Evolutionary conservation across 2,113 vertebrate genomes (phyloP).

Genomic region (Mus spicilegus): DNA sequence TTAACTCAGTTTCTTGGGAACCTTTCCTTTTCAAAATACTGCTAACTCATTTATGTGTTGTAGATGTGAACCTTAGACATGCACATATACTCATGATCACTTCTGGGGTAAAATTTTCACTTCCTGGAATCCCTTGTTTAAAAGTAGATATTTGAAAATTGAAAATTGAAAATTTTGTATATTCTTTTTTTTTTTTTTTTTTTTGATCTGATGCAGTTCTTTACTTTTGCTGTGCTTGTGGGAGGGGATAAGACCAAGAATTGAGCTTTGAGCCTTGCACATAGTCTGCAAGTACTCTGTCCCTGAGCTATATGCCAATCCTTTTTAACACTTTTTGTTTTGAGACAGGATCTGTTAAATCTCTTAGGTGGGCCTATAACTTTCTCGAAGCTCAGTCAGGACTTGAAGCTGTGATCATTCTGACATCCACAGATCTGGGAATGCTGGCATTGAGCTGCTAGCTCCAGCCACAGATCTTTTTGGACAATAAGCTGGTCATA

Average conservation of each 20-base stretch:
- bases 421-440: not conserved
- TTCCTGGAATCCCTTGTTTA: constrained; percentile 8
- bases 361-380: not conserved
- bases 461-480: not conserved
- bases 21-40: not conserved
- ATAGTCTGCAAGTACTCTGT: not conserved
- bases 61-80: not conserved
- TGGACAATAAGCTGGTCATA: not conserved
- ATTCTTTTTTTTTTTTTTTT: not conserved
- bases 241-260: not conserved
- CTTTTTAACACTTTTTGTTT: not conserved
- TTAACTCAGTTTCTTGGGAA: not conserved
- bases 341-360: not conserved
- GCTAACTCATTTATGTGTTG: not conserved
- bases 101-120: not conserved
- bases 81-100: not conserved
- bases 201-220: not conserved
- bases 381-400: not conserved
- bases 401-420: not conserved
- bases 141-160: not conserved
- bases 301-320: not conserved
- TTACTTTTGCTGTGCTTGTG: not conserved
- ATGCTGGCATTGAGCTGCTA: not conserved
- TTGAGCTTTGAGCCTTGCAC: not conserved
- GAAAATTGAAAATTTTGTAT: not conserved